phyloP scores from a whole-genome alignment of 2,797 vertebrate species.

The Lithobates pipiens region DNA sequence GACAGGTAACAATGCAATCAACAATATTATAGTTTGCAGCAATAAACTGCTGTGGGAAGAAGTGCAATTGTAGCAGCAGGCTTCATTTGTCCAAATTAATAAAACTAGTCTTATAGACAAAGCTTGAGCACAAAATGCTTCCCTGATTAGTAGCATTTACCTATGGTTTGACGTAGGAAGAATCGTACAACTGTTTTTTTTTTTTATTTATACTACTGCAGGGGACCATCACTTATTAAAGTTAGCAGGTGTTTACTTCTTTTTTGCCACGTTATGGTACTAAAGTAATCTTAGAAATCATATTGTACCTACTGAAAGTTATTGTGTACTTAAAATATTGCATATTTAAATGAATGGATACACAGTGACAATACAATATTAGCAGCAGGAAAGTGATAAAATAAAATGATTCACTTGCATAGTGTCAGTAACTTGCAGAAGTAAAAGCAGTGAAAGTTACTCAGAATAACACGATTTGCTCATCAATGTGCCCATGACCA shows the following conservation, averaged over 20 bases:
- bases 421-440: no score
- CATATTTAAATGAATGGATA: background rate
- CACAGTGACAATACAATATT: background rate
- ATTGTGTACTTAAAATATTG: background rate
- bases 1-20: slow-evolving; percentile 27
- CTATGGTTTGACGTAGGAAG: background rate
- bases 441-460: no score
- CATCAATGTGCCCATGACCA: no score
- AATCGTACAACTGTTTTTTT: background rate
- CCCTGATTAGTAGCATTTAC: background rate
- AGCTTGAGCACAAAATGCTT: background rate
- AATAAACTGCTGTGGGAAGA: background rate
- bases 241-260: background rate
- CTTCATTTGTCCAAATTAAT: slow-evolving; percentile 19
- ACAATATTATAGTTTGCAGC: slow-evolving; percentile 17
- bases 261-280: background rate
- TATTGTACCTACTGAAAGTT: background rate
- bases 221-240: background rate
- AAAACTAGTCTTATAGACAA: slow-evolving; percentile 28
- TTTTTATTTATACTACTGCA: background rate
- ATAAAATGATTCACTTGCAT: no score
- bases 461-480: no score
- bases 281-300: background rate
- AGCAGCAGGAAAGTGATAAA: background rate
- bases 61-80: slow-evolving; percentile 33